Conservation (phyloP, 1,140 invertebrate species). For the Agrypnia vestita region DNA sequence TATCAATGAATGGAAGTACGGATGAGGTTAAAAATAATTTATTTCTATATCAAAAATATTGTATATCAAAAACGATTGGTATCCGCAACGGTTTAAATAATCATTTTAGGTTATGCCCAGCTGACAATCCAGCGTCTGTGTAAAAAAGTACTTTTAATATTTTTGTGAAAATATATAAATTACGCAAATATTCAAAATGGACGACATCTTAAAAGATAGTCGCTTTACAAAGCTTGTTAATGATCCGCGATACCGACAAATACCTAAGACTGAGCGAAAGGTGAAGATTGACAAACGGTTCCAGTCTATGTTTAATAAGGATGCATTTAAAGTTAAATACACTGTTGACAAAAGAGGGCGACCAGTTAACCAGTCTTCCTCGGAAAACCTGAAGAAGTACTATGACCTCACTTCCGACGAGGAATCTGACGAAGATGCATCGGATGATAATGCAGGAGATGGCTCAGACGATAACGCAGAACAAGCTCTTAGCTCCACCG, state of each 20-base stretch:
- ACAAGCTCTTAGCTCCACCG: conserved; percentile 63
- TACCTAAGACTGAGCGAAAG: conserved; percentile 89
- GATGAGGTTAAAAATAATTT: neutral
- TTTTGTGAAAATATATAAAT: neutral
- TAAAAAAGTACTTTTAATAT: neutral
- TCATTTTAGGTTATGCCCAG: conserved; percentile 8
- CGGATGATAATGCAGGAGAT: too few species aligned
- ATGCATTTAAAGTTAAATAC: conserved; percentile 91
- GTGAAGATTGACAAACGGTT: conserved; percentile 97
- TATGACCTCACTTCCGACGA: conserved; percentile 85
- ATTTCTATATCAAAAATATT: too few species aligned
- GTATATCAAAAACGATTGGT: neutral
- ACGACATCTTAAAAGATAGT: conserved; percentile 80
- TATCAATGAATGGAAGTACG: neutral
- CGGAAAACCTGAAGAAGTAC: conserved; percentile 90
- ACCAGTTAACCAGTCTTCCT: conserved; percentile 82
- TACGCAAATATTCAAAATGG: conserved; percentile 63
- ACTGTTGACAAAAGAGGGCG: conserved; percentile 94
- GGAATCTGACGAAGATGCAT: conserved; percentile 15
- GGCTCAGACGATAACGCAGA: too few species aligned
- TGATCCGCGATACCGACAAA: conserved; percentile 92
- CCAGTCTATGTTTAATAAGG: conserved; percentile 92
- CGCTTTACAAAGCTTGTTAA: conserved; percentile 89
- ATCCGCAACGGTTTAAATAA: neutral
- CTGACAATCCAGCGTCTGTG: neutral